Base-by-base conservation (phyloP, 53 echinoderm and acorn worm species). In the Henricia sp. region DNA sequence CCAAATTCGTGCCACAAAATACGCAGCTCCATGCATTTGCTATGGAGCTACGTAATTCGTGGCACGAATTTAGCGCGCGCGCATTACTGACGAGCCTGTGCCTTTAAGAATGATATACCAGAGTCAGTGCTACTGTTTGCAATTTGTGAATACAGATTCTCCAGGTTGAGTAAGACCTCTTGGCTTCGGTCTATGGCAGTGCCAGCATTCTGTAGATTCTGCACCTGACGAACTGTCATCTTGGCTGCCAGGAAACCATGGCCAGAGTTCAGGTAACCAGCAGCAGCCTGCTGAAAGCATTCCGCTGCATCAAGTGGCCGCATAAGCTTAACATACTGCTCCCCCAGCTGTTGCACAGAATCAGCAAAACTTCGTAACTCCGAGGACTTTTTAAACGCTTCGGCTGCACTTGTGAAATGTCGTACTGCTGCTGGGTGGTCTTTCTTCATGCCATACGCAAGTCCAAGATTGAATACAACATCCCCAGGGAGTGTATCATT, bases 401-500 rank as follows among this genome's bases (percentile, higher is more conserved):
- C 68, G 34, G 80, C 62, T 16, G 96, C 93, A 39, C 33, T n/a
- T 1, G 54, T 59, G 51, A 93, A 89, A 44, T 86, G 41, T 60
- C 67, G 83, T 1, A 86, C 73, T 52, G 96, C 91, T 48, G 71
- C 50, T 1, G 52, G 20, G 26, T 52, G 14, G 32, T 96, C 74
- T 3, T 57, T 71, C 38, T 77, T 83, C 6, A 87, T 67, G 33
- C 87, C 50, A 65, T 93, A 89, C 0, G 91, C 96, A 6, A 96
- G 87, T 32, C 93, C 96, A 0, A 96, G 93, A 63, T 96, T 96
- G 74, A 91, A 96, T 39, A 89, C 72, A 17, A 96, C 52, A 35
- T 96, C 96, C 9, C 86, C 96, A 3, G 85, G 71, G 62, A 91
- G 75, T 55, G 77, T 89, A 37, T 86, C 68, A 28, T 38, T 76